Conservation (phyloP, 2,113 vertebrate genomes). For the Odocoileus virginianus region DNA sequence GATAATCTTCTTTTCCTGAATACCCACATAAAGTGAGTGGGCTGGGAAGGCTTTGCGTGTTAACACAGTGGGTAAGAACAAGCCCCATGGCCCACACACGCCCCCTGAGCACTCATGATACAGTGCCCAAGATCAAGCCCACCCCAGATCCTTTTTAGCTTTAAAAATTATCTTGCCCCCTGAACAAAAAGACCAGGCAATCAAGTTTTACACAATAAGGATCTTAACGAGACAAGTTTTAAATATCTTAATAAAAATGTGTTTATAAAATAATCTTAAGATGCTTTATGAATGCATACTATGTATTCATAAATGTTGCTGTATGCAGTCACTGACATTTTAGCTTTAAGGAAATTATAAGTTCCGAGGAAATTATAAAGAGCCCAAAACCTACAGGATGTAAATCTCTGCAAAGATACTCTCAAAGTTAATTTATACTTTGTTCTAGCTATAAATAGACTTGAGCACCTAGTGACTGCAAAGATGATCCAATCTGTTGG, state of each 20-base stretch:
- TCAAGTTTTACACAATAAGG: not conserved
- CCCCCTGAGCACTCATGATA: not conserved
- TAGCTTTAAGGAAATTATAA: not conserved
- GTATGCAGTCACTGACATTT: not conserved
- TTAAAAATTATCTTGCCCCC: not conserved
- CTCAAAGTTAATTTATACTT: not conserved
- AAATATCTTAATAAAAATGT: not conserved
- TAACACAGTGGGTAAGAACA: not conserved
- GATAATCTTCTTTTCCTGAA: not conserved
- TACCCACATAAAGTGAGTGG: not conserved
- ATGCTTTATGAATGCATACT: not conserved
- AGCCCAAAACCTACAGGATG: not conserved
- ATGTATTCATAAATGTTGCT: not conserved
- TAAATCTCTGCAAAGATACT: not conserved
- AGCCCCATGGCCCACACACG: accelerated
- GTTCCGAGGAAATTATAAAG: not conserved
- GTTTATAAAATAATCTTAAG: not conserved
- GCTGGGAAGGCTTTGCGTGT: not conserved
- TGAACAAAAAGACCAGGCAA: not conserved
- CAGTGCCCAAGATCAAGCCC: not conserved
- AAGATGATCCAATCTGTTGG: not conserved
- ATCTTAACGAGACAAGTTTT: not conserved
- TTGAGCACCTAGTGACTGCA: not conserved
- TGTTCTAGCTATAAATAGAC: not conserved
- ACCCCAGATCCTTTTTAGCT: not conserved